These are phyloP conservation scores for Leucopsar rothschildi DNA, from an alignment of 2,113 vertebrate species.

Conservation along the genomic window DNA sequence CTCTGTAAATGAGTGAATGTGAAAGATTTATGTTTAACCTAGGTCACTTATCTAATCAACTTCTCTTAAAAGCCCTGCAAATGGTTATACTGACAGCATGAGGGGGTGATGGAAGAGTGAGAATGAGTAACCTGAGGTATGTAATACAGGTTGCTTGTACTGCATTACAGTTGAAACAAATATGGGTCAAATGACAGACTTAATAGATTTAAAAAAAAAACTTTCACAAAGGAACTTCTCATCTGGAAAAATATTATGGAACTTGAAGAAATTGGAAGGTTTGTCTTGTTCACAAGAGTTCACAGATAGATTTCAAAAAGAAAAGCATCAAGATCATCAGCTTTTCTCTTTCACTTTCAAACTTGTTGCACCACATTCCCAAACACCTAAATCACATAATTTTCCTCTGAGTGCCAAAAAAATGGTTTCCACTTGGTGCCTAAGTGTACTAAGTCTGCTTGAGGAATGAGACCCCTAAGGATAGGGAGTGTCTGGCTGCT, in stretches of 20 bases:
- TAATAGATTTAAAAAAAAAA: background rate
- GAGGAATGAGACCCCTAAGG: background rate
- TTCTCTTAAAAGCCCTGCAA: background rate
- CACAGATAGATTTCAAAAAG: background rate
- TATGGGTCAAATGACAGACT: background rate
- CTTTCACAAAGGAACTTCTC: background rate
- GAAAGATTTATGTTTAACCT: constrained; percentile 28
- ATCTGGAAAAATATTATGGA: background rate
- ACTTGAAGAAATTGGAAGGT: background rate
- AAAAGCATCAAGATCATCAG: background rate
- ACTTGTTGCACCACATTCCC: background rate
- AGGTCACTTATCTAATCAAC: background rate
- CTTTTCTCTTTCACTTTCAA: background rate
- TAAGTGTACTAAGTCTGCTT: background rate
- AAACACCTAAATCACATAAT: background rate
- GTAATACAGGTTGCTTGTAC: background rate
- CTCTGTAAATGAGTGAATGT: background rate
- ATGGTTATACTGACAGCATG: background rate
- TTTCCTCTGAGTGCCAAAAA: background rate
- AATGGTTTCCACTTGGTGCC: background rate
- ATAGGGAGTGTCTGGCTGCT: background rate
- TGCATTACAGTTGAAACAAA: background rate
- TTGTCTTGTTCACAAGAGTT: background rate
- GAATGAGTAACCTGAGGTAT: background rate
- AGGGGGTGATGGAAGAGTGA: background rate